Percentiles rank a stretch among this genome's conserved stretches.
Evolutionary conservation across 2,113 vertebrate species (phyloP).

Genomic region (Phylloscopus whistleri): DNA sequence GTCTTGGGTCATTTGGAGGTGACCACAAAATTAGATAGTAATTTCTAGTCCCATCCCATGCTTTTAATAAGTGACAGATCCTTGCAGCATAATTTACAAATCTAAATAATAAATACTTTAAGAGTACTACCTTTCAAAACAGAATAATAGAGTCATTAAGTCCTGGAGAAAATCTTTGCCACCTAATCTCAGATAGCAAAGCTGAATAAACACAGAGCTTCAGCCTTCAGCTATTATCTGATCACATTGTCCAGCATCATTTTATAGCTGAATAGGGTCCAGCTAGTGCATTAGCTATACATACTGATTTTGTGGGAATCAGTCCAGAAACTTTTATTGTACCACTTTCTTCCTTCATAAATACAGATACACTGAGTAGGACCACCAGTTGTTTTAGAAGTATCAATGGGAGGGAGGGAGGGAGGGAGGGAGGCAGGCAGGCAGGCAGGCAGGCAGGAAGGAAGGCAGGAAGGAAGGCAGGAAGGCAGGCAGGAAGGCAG

Average conservation of each 20-base stretch:
- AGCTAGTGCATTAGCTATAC: conserved; percentile 46
- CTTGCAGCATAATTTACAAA: not conserved
- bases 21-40: not conserved
- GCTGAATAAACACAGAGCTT: conserved; percentile 31
- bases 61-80: not conserved
- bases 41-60: not conserved
- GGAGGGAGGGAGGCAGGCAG: too few relatives aligned
- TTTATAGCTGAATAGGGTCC: conserved; percentile 49
- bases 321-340: conserved; percentile 3
- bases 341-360: not conserved
- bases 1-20: not conserved
- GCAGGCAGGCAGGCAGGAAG: too few relatives aligned
- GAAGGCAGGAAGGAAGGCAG: too few relatives aligned
- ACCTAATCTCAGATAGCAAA: conserved; percentile 40
- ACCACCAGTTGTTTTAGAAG: not conserved
- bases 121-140: conserved; percentile 11
- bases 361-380: not conserved
- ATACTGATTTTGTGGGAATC: not conserved
- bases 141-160: not conserved
- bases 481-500: too few relatives aligned
- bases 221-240: conserved; percentile 25
- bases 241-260: conserved; percentile 1
- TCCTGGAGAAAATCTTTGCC: conserved; percentile 15
- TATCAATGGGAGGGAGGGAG: not conserved
- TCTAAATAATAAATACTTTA: conserved; percentile 17